These are phyloP conservation scores for Atherinomorus stipes DNA, from an alignment of 2,113 vertebrate genomes.

Conservation along the genomic window DNA sequence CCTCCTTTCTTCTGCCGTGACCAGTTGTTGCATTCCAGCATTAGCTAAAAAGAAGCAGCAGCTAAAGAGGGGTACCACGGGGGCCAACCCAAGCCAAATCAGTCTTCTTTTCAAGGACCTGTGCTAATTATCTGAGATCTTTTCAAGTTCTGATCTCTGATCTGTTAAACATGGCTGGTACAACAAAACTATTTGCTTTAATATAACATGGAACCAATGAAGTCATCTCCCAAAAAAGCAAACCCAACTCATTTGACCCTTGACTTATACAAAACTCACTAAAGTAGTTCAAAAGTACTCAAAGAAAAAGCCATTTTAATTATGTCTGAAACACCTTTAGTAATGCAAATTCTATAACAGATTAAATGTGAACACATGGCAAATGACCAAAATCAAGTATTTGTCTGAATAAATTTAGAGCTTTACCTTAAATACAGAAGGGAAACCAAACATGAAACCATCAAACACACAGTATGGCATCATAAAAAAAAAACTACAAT, in stretches of 20 bases:
- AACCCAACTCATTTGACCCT: slow-evolving; percentile 61
- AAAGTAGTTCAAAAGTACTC: slow-evolving; percentile 17
- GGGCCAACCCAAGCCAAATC: slow-evolving; percentile 65
- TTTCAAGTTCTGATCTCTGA: slow-evolving; percentile 69
- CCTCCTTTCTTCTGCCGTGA: slow-evolving; percentile 72
- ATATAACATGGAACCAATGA: slow-evolving; percentile 50
- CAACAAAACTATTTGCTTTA: slow-evolving; percentile 63
- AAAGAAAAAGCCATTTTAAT: neutral
- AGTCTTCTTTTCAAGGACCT: slow-evolving; percentile 67
- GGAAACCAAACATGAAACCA: slow-evolving; percentile 58
- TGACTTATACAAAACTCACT: slow-evolving; percentile 19
- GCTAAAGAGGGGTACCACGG: slow-evolving; percentile 58
- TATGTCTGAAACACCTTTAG: slow-evolving; percentile 4
- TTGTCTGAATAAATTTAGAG: slow-evolving; percentile 33
- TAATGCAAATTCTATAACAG: neutral
- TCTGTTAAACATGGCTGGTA: slow-evolving; percentile 69
- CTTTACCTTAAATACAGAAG: slow-evolving; percentile 45
- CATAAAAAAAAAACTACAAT: slow-evolving; percentile 66
- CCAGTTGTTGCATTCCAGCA: slow-evolving; percentile 78
- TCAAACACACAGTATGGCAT: slow-evolving; percentile 67
- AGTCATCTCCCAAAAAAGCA: slow-evolving; percentile 43
- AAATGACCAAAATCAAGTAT: slow-evolving; percentile 9
- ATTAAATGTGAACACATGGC: slow-evolving; percentile 18
- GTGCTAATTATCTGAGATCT: slow-evolving; percentile 70
- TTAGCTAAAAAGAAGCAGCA: slow-evolving; percentile 55